Evolutionary conservation across 2,113 vertebrate genomes (phyloP).

Genomic region (Charina bottae): DNA sequence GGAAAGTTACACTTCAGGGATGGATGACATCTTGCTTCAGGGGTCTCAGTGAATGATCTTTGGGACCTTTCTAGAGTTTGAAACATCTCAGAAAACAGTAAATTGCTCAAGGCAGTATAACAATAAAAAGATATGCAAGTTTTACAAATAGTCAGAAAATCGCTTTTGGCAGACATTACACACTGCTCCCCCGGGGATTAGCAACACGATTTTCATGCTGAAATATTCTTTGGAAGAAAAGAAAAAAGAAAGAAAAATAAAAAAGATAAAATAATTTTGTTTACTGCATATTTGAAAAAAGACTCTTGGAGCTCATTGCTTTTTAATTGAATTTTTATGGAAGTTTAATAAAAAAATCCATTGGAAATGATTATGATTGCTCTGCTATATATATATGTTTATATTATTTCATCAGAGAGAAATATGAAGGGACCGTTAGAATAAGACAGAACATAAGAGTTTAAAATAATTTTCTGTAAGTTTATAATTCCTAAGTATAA

Average conservation of each 20-base stretch:
- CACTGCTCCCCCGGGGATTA: conserved; percentile 32
- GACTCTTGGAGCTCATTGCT: conserved; percentile 51
- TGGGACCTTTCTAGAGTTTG: not conserved
- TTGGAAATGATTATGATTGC: conserved; percentile 61
- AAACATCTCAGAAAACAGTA: not conserved
- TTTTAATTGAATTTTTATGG: conserved; percentile 67
- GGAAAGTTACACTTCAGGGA: not conserved
- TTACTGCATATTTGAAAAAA: conserved; percentile 65
- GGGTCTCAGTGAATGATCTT: not conserved
- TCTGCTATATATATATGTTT: conserved; percentile 56
- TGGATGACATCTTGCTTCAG: not conserved
- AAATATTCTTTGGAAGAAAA: not conserved
- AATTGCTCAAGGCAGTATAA: not conserved
- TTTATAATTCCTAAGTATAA: conserved; percentile 47
- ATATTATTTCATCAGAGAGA: conserved; percentile 55
- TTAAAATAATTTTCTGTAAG: conserved; percentile 29
- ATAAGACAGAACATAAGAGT: conserved; percentile 39
- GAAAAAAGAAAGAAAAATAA: not conserved
- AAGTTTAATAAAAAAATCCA: conserved; percentile 60
- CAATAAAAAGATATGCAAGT: not conserved
- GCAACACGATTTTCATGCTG: conserved; percentile 32
- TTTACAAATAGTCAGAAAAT: conserved; percentile 23
- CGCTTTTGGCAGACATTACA: conserved; percentile 44
- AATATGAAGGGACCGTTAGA: conserved; percentile 43
- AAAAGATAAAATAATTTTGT: conserved; percentile 34